Percentiles rank a stretch among this genome's conserved stretches.
phyloP scores from a whole-genome alignment of 2,797 vertebrate genomes.

The Tarsius wallacei region DNA sequence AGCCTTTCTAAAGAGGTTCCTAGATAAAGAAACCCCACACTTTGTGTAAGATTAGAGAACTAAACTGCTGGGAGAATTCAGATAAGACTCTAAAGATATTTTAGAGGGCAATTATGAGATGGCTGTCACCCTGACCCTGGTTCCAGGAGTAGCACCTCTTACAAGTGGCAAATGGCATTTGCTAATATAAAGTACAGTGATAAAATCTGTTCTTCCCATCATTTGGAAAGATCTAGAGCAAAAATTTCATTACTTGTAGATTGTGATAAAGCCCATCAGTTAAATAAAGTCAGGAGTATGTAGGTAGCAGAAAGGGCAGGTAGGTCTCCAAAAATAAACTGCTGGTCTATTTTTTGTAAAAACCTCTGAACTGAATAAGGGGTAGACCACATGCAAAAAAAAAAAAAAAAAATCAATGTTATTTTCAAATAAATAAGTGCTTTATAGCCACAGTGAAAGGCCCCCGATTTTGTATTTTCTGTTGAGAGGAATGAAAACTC shows the following conservation, averaged over 20 bases:
- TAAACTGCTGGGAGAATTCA: not conserved
- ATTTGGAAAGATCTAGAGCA: not conserved
- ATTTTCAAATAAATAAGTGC: conserved; percentile 20
- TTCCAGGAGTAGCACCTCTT: not conserved
- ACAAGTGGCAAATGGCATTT: not conserved
- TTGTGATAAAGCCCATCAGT: not conserved
- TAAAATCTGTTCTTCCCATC: not conserved
- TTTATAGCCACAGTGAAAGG: not conserved
- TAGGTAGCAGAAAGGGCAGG: not conserved
- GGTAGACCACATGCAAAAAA: too few relatives aligned
- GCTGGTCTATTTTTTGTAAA: not conserved
- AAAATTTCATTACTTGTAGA: not conserved
- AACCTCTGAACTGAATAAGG: not conserved
- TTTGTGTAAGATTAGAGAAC: not conserved
- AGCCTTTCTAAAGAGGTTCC: not conserved
- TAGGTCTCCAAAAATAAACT: not conserved
- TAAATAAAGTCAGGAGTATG: not conserved
- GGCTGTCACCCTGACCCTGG: not conserved
- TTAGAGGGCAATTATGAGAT: not conserved
- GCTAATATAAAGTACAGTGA: not conserved
- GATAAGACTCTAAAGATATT: not conserved
- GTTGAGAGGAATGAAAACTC: not conserved
- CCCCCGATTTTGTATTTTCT: not conserved
- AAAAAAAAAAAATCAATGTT: not conserved
- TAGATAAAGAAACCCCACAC: not conserved